phyloP scores from a whole-genome alignment of 2,113 vertebrate genomes.

The Arothron firmamentum region DNA sequence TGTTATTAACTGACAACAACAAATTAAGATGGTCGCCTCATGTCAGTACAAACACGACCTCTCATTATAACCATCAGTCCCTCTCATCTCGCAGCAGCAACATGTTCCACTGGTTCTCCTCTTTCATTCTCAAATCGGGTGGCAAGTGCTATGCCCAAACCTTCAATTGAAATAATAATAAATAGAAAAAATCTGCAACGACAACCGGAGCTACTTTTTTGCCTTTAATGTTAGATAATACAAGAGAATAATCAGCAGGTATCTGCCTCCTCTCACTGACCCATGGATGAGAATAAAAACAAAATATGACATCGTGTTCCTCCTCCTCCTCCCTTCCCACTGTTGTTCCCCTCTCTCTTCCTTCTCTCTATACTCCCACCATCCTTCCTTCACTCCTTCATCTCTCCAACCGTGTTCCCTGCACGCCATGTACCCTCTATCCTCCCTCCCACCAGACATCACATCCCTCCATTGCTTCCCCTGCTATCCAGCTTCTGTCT shows the following conservation, averaged over 20 bases:
- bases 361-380: constrained; percentile 56
- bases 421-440: constrained; percentile 9
- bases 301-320: constrained; percentile 59
- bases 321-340: constrained; percentile 64
- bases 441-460: constrained; percentile 17
- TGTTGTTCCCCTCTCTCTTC: constrained; percentile 39
- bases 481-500: constrained; percentile 3
- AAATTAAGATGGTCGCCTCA: too few relatives aligned
- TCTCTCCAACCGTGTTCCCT: constrained; percentile 34
- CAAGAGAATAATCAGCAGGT: constrained; percentile 61
- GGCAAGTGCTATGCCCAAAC: too few relatives aligned
- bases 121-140: too few relatives aligned
- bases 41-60: too few relatives aligned
- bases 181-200: too few relatives aligned
- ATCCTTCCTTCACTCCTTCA: constrained; percentile 39
- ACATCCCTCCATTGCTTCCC: constrained; percentile 22
- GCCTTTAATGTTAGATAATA: constrained; percentile 56
- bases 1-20: too few relatives aligned
- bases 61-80: too few relatives aligned
- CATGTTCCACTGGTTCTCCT: too few relatives aligned
- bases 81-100: too few relatives aligned
- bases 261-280: constrained; percentile 64
- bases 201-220: too few relatives aligned
- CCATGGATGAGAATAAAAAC: constrained; percentile 68
- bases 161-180: too few relatives aligned